Evolutionary conservation across 1,140 invertebrate genomes (phyloP), one percentile per base, ranked within the genome.

Genomic region (Harlomillsia oculata): DNA sequence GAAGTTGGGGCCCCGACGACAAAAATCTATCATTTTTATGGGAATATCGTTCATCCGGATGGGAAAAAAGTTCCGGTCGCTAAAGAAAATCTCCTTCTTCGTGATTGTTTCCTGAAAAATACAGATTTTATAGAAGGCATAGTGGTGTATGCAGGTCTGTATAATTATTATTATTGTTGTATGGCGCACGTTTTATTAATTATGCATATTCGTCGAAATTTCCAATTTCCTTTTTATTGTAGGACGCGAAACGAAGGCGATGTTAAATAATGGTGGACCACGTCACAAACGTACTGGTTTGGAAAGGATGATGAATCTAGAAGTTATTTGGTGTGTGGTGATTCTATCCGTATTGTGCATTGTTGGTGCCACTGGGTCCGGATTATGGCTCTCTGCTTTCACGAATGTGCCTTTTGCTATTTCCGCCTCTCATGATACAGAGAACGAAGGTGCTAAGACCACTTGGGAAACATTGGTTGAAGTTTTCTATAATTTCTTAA

Each of bases 181-280:
- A 25, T 20, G 32, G 29, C 5, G 25, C 28, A 52, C 32, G 21
- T 6, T 41, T 9, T 20, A 52, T 23, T 13, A 6, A 8, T 48
- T 14, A 6, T 25, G 16, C 28, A 50, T 8, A 21, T 18, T 1
- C 8, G 11, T 13, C n/a, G 32, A 51, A 9, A 9, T 51, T 9
- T 46, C 13, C 26, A 34, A 44, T 28, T 44, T 16, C 13, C 20
- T 37, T 53, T 60, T 18, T 53, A 58, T 69, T 69, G 28, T 64
- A 85, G 87, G 93, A 62, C 90, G 93, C 72, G 93, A 98, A 76
- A 96, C 93, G 1, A 98, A 97, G 75, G 90, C 93, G 1, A 93
- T 97, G 89, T 78, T 97, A 18, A 97, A 97, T 72, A 97, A 97
- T 72, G 87, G 90, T 60, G 91, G 91, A 53, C 91, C 92, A 56